Conservation (phyloP, 1,140 invertebrate species). For the Pemphigus obesinymphae region DNA sequence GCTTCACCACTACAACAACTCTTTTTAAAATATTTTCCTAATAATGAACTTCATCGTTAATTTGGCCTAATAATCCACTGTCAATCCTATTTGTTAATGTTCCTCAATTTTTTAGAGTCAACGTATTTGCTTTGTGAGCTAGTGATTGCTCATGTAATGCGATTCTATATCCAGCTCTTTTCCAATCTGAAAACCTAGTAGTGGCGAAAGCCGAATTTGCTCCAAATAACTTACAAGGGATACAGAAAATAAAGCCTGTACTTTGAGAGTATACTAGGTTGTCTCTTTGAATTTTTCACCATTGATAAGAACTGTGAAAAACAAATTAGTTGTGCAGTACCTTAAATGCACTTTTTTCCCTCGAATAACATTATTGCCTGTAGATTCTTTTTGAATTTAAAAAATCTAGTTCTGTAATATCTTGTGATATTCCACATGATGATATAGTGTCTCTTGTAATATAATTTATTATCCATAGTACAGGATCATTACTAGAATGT, state of each 20-base stretch:
- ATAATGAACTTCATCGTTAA: not conserved
- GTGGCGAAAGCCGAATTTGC: not conserved
- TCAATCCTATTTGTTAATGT: not conserved
- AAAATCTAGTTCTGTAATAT: not conserved
- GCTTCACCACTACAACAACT: slow-evolving; percentile 7
- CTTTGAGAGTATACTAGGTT: not conserved
- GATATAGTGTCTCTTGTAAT: not conserved
- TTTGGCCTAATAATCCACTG: not conserved
- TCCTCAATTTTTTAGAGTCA: not conserved
- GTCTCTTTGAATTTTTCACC: not conserved
- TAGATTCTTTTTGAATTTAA: not conserved
- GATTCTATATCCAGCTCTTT: too few relatives aligned
- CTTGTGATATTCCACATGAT: not conserved
- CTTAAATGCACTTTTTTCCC: not conserved
- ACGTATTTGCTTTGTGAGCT: not conserved
- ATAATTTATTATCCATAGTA: not conserved
- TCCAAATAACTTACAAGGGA: not conserved
- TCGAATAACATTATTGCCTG: not conserved
- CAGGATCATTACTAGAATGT: not conserved
- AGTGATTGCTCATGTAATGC: not conserved
- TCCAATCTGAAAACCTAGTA: too few relatives aligned
- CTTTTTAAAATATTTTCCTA: too few relatives aligned
- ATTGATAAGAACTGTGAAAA: too few relatives aligned
- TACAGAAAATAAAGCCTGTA: not conserved
- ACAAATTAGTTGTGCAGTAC: not conserved